These are phyloP conservation scores for Chinchilla lanigera DNA, from an alignment of 2,113 vertebrate genomes.

Conservation along the genomic window DNA sequence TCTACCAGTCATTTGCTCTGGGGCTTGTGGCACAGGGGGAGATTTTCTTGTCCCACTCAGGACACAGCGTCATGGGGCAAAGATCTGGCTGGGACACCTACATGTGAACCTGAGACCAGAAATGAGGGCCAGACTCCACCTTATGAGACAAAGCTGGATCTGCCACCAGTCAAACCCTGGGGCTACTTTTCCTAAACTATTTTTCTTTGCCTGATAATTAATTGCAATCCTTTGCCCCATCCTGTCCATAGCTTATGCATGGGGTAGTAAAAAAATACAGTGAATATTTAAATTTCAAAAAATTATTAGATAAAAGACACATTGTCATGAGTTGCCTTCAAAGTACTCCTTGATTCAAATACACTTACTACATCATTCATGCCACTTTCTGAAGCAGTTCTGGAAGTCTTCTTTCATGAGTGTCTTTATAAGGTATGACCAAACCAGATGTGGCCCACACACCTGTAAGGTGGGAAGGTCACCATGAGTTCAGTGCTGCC, in stretches of 20 bases:
- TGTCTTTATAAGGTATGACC: not conserved
- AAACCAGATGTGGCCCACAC: no score
- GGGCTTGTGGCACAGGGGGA: not conserved
- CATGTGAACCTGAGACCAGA: not conserved
- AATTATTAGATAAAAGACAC: not conserved
- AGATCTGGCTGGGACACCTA: not conserved
- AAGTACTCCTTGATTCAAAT: not conserved
- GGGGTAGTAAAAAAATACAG: not conserved
- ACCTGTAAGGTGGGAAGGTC: no score
- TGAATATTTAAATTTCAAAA: not conserved
- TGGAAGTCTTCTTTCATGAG: not conserved
- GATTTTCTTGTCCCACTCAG: not conserved
- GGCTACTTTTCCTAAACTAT: not conserved
- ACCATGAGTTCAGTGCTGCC: no score
- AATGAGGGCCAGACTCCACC: not conserved
- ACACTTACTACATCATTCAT: not conserved
- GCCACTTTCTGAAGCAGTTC: not conserved
- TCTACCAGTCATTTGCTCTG: not conserved
- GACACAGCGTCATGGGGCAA: not conserved
- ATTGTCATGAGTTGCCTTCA: not conserved
- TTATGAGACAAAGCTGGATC: not conserved
- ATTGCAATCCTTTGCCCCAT: not conserved
- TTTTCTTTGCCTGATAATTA: not conserved
- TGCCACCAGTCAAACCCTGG: not conserved
- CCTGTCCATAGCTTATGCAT: not conserved